Percentiles rank a stretch among this genome's conserved stretches.
phyloP scores from a whole-genome alignment of 2,113 vertebrate genomes.

The Corythornis cristatus region DNA sequence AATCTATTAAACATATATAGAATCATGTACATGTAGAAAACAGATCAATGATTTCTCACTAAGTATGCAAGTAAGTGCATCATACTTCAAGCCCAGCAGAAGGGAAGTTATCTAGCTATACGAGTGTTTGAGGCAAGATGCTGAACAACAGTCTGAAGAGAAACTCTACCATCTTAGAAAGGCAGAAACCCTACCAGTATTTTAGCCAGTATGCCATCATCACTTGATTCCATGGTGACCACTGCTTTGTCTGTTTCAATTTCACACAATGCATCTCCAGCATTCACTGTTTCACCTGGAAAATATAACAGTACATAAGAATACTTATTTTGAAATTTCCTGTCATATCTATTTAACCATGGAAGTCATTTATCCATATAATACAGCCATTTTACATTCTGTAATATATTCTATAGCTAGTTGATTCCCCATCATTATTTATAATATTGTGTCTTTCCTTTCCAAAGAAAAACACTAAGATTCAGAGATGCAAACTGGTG shows the following conservation, averaged over 20 bases:
- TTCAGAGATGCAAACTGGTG: not conserved
- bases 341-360: not conserved
- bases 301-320: conserved; percentile 41
- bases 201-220: conserved; percentile 93
- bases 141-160: not conserved
- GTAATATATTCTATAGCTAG: not conserved
- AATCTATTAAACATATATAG: not conserved
- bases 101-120: not conserved
- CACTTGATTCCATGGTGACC: conserved; percentile 91
- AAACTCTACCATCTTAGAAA: not conserved
- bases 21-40: rapidly evolving
- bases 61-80: not conserved
- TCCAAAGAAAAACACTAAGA: not conserved
- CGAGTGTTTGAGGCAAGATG: not conserved
- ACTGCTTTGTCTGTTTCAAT: conserved; percentile 98
- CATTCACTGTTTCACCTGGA: conserved; percentile 88
- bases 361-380: not conserved
- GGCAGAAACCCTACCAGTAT: conserved; percentile 87
- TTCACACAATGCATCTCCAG: conserved; percentile 92
- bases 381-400: not conserved
- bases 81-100: not conserved
- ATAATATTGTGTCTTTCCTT: not conserved
- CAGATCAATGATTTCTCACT: not conserved
- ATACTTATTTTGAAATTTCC: not conserved
- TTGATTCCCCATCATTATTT: not conserved